Evolutionary conservation across 2,888 invertebrate genomes (phyloP).

Genomic region (Melolontha melolontha): DNA sequence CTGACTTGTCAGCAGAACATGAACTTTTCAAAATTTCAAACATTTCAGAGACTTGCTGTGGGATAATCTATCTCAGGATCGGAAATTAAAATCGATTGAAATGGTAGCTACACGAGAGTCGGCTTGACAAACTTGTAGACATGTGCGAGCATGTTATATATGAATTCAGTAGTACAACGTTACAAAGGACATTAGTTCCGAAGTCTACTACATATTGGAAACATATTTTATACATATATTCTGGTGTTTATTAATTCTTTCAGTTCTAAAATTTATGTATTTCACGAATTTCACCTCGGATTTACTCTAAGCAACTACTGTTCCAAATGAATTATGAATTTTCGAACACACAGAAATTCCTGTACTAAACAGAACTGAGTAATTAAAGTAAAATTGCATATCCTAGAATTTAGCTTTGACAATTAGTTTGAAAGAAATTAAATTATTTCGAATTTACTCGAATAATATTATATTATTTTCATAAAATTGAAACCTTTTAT

Average conservation of each 20-base stretch:
- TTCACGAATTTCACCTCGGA: background rate
- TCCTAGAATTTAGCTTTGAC: no score
- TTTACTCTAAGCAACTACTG: no score
- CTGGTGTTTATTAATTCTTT: conserved; percentile 20
- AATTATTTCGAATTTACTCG: no score
- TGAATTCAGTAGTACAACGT: conserved; percentile 1
- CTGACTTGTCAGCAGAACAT: conserved; percentile 42
- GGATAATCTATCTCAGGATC: conserved; percentile 54
- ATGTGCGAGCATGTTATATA: conserved; percentile 36
- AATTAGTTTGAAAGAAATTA: no score
- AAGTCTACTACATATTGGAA: conserved; percentile 15
- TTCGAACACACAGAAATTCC: no score
- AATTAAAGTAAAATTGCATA: no score
- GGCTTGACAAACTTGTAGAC: conserved; percentile 47
- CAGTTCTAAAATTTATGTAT: conserved; percentile 12
- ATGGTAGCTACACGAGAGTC: conserved; percentile 49
- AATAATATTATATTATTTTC: no score
- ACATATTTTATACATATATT: conserved; percentile 9
- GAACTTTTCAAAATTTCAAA: conserved; percentile 49
- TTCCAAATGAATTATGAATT: no score
- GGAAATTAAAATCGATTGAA: conserved; percentile 57
- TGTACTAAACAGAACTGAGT: no score
- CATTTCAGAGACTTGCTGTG: conserved; percentile 48
- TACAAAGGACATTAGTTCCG: conserved; percentile 12
- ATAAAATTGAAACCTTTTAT: no score